Evolutionary conservation across 2,888 invertebrate species (phyloP).

Genomic region (Pheosia gnoma): DNA sequence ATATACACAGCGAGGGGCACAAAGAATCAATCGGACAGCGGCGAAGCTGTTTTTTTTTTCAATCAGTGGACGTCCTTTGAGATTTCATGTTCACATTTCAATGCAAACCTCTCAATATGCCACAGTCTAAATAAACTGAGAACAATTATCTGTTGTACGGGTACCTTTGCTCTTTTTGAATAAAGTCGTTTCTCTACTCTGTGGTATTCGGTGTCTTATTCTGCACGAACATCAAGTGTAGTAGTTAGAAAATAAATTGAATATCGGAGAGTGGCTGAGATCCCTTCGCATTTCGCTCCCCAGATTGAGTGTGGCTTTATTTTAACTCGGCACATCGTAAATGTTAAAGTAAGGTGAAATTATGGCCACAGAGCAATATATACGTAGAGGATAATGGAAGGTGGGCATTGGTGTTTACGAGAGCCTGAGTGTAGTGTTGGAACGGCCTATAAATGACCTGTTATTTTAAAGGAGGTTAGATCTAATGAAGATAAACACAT

Average conservation of each 20-base stretch:
- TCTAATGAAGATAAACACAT: conserved; percentile 15
- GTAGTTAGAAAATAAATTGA: conserved; percentile 78
- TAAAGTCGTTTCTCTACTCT: conserved; percentile 31
- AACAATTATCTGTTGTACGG: conserved; percentile 20
- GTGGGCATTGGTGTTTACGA: conserved; percentile 39
- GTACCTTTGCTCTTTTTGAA: not conserved
- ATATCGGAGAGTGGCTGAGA: conserved; percentile 62
- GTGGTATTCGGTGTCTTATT: conserved; percentile 36
- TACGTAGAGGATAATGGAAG: conserved; percentile 40
- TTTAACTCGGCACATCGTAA: conserved; percentile 63
- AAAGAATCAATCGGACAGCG: conserved; percentile 77
- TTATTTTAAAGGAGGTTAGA: conserved; percentile 20
- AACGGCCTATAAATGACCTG: conserved; percentile 37
- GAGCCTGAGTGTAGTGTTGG: conserved; percentile 25
- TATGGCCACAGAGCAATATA: conserved; percentile 48
- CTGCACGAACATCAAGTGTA: conserved; percentile 46
- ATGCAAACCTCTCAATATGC: conserved; percentile 40
- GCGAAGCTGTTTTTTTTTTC: conserved; percentile 80
- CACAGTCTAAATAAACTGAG: conserved; percentile 46
- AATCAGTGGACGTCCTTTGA: conserved; percentile 73
- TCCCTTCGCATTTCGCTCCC: conserved; percentile 56
- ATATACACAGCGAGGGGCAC: conserved; percentile 62
- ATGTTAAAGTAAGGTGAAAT: conserved; percentile 52
- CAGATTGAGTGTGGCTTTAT: conserved; percentile 68
- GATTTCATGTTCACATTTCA: conserved; percentile 55